Evolutionary conservation across 2,113 vertebrate genomes (phyloP).

Genomic region (Pomatorhinus ruficollis): DNA sequence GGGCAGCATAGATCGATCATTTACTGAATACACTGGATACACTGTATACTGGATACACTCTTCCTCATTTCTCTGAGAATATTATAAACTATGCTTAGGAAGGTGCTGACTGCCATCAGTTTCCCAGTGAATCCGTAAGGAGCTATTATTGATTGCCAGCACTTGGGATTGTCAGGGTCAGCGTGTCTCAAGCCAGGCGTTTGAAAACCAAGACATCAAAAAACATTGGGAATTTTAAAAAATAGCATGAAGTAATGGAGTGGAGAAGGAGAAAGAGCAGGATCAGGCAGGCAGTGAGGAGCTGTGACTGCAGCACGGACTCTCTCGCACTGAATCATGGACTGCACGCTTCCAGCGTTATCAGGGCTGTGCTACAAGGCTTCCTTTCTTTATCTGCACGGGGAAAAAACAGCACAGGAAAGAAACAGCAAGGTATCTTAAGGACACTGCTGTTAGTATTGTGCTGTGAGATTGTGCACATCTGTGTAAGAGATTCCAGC

Average conservation of each 20-base stretch:
- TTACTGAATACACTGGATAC: not conserved
- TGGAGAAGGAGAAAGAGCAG: not conserved
- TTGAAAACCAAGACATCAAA: not conserved
- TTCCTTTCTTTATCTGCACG: not conserved
- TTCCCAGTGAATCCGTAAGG: not conserved
- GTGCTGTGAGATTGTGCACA: not conserved
- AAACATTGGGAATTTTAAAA: not conserved
- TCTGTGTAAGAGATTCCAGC: not conserved
- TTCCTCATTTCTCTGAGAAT: not conserved
- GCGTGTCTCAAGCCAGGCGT: not conserved
- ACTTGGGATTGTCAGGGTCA: not conserved
- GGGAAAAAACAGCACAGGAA: not conserved
- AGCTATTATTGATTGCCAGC: not conserved
- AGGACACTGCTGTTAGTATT: not conserved
- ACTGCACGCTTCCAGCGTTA: rapidly evolving
- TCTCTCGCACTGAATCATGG: rapidly evolving
- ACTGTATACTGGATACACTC: not conserved
- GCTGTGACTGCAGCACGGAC: not conserved
- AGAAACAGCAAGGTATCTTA: not conserved
- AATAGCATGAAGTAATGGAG: not conserved
- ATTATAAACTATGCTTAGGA: not conserved
- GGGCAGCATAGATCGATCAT: not conserved
- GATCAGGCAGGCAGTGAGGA: not conserved
- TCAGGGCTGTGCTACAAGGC: not conserved
- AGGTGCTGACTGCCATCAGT: not conserved